Base-by-base conservation (phyloP, 2,888 invertebrate genomes). In the Apamea epomidion region DNA sequence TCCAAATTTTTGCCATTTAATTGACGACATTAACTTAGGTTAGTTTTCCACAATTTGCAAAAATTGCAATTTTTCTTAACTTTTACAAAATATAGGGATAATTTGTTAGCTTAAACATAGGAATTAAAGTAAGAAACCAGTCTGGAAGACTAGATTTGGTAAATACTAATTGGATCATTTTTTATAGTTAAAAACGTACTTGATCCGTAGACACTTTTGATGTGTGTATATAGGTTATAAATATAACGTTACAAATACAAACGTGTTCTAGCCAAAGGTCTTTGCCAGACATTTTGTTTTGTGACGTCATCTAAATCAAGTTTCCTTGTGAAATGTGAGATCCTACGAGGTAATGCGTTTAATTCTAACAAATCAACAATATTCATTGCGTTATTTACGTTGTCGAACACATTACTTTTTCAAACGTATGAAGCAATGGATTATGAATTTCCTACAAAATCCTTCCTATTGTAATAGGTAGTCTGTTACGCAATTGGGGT, bases 191-290 rank as follows among this genome's bases (percentile, higher is more conserved):
- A n/a, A n/a, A n/a, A n/a, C n/a, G n/a, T n/a, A n/a, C n/a, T n/a
- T n/a, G n/a, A n/a, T n/a, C n/a, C n/a, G n/a, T n/a, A n/a, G n/a
- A n/a, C n/a, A n/a, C n/a, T n/a, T n/a, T n/a, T n/a, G n/a, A n/a
- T n/a, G n/a, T n/a, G n/a, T n/a, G n/a, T n/a, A n/a, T 76, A 60
- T 78, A 29, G 73, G 48, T 74, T 58, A 76, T 45, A 75, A 76
- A 69, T 72, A 74, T 62, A 65, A 45, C 7, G 45, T 51, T 60
- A 65, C 67, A 73, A n/a, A 29, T 32, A 37, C 29, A 48, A 64
- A 42, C 45, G 29, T 75, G 42, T 60, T 37, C 37, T 71, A 72
- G 51, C 18, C 74, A 76, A 76, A 32, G 64, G 14, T 70, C 37
- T 67, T 60, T n/a, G 72, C n/a, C 58, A 72, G 58, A 58, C 21